These are phyloP conservation scores for Limnothrissa miodon DNA, from an alignment of 2,113 vertebrate genomes.

Conservation along the genomic window DNA sequence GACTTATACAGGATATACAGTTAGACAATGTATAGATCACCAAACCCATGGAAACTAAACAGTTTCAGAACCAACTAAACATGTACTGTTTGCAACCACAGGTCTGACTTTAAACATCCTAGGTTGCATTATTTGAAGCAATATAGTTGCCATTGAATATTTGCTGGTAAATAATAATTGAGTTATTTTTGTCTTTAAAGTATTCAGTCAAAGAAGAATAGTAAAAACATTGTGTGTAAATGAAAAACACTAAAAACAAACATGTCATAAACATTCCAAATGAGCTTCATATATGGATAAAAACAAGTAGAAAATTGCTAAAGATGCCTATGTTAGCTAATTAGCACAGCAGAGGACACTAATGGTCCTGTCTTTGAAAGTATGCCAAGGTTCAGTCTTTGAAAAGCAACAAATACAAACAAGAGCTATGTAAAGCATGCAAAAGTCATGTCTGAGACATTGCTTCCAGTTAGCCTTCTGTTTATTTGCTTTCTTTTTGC, in stretches of 20 bases:
- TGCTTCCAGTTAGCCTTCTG: constrained; percentile 4
- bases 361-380: not conserved
- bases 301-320: not conserved
- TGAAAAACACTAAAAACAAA: not conserved
- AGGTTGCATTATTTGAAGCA: not conserved
- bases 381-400: not conserved
- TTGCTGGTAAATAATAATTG: not conserved
- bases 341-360: not conserved
- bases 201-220: constrained; percentile 26
- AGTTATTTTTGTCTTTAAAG: not conserved
- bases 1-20: not conserved
- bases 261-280: constrained; percentile 6
- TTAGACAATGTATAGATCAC: not conserved
- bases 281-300: not conserved
- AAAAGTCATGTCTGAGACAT: not conserved
- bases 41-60: not conserved
- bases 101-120: not conserved
- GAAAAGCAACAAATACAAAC: not conserved
- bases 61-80: not conserved
- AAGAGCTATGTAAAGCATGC: not conserved
- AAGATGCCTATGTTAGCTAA: not conserved
- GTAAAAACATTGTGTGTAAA: constrained; percentile 25
- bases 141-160: not conserved
- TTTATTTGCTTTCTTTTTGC: not conserved
- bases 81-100: not conserved